phyloP scores from a whole-genome alignment of 1,140 invertebrate genomes.

The Aradophagus sp. region DNA sequence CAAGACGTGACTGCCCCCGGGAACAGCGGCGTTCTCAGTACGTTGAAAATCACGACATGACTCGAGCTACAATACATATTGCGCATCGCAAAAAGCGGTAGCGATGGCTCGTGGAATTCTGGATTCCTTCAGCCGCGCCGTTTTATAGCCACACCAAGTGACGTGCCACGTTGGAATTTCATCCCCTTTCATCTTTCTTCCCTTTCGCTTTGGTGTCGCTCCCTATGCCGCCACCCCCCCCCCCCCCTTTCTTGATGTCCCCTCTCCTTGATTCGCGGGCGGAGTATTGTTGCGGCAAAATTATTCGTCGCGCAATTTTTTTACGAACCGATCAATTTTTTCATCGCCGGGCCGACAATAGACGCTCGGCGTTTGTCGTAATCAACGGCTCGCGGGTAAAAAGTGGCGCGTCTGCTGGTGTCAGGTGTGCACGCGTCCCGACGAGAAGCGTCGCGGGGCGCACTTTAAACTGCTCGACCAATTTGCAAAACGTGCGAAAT shows the following conservation, averaged over 20 bases:
- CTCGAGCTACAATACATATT: conserved; percentile 69
- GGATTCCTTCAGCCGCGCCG: conserved; percentile 49
- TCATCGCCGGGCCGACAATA: conserved; percentile 28
- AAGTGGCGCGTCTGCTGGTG: too few species aligned
- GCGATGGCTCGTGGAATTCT: conserved; percentile 54
- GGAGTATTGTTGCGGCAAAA: conserved; percentile 41
- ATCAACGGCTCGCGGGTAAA: conserved; percentile 20
- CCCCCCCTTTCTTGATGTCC: not conserved
- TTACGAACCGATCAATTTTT: conserved; percentile 46
- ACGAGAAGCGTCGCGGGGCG: too few species aligned
- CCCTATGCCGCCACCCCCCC: too few species aligned
- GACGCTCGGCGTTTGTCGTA: conserved; percentile 19
- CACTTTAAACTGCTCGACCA: too few species aligned
- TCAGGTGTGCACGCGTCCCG: too few species aligned
- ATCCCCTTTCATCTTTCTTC: conserved; percentile 51
- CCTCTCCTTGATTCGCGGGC: conserved; percentile 4
- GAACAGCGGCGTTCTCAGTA: conserved; percentile 65
- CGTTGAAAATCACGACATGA: conserved; percentile 73
- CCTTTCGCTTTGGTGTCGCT: conserved; percentile 11
- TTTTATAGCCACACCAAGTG: conserved; percentile 55
- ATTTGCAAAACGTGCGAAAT: too few species aligned
- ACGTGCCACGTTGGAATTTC: conserved; percentile 52
- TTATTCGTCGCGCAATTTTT: conserved; percentile 38
- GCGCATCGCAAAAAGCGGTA: conserved; percentile 59
- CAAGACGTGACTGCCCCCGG: conserved; percentile 72